Base-by-base conservation (phyloP, 2,113 vertebrate genomes). In the Hepsetus odoe region DNA sequence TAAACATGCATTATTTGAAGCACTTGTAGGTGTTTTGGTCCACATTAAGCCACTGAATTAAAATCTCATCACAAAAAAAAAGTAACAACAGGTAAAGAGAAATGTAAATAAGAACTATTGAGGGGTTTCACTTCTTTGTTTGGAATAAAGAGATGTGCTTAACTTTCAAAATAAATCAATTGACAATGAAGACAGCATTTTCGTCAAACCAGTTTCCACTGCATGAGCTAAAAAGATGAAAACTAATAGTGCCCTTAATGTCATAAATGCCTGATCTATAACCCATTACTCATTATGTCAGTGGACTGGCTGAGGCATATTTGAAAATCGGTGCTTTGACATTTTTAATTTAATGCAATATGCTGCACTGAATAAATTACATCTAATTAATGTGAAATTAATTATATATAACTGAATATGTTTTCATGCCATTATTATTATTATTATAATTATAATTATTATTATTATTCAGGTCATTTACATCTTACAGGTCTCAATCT, bases 1-100 rank as follows among this genome's bases (percentile, higher is more conserved):
- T 59, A 76, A 85, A 82, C 84, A 85, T 80, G 84, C 84, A 72
- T 51, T 74, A 73, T 38, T 81, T 85, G 80, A 84, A 87, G 84
- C 84, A 85, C 84, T 87, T 88, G 83, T 56, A 77, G 83, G 83
- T 83, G 67, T 85, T 87, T 86, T 86, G 85, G 85, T 83, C 84
- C 84, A 78, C 67, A 65, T 68, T 80, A 64, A 66, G 59, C 33
- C 32, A 76, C 46, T 58, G 7, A 38, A 80, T 40, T 40, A 77
- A 76, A 69, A 49, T 40, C 72, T 56, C 68, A 59, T 38, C 59
- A 28, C 49, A 68, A 53, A 80, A 55, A 46, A 14, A 80, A 68
- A 66, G 42, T 66, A 81, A 79, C 35, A 67, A 55, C 33, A 77
- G 35, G 69, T 65, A 28, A 78, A n/a, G n/a, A n/a, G n/a, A 22